A percentile compares a stretch with the other conserved stretches of the same genome.
These are phyloP conservation scores for Lypha dubia DNA, from an alignment of 2,888 invertebrate species.

Conservation along the genomic window DNA sequence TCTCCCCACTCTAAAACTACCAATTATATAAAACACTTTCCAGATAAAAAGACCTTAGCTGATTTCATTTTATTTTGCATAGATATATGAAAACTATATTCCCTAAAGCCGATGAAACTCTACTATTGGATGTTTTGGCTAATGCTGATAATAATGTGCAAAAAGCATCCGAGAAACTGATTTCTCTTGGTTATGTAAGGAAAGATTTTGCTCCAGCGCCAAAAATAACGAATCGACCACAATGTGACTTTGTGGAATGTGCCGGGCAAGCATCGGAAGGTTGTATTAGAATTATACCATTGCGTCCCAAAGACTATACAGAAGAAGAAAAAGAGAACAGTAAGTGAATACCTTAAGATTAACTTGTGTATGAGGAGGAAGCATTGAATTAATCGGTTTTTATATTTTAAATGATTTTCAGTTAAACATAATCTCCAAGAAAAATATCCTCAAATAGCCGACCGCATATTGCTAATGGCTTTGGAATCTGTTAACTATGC, in stretches of 20 bases:
- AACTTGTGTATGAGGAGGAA: not conserved
- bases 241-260: slow-evolving; percentile 73
- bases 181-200: slow-evolving; percentile 92
- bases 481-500: slow-evolving; percentile 94
- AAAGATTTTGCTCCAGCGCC: slow-evolving; percentile 87
- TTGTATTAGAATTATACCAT: slow-evolving; percentile 78
- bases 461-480: slow-evolving; percentile 92
- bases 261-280: slow-evolving; percentile 76
- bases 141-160: slow-evolving; percentile 96
- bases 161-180: slow-evolving; percentile 91
- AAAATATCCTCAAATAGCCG: slow-evolving; percentile 90
- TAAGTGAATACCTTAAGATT: slow-evolving; percentile 81
- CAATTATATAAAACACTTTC: not conserved
- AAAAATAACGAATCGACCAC: slow-evolving; percentile 84
- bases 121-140: slow-evolving; percentile 91
- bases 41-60: not conserved
- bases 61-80: not conserved
- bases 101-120: slow-evolving; percentile 94
- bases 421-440: slow-evolving; percentile 89
- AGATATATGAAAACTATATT: slow-evolving; percentile 96
- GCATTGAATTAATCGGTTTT: not conserved
- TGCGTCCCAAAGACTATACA: slow-evolving; percentile 87
- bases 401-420: slow-evolving; percentile 78
- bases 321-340: slow-evolving; percentile 88
- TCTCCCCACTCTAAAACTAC: not conserved